Evolutionary conservation across 2,888 invertebrate species (phyloP), one percentile per base, ranked within the genome.

Genomic region (Drosophila monieri): DNA sequence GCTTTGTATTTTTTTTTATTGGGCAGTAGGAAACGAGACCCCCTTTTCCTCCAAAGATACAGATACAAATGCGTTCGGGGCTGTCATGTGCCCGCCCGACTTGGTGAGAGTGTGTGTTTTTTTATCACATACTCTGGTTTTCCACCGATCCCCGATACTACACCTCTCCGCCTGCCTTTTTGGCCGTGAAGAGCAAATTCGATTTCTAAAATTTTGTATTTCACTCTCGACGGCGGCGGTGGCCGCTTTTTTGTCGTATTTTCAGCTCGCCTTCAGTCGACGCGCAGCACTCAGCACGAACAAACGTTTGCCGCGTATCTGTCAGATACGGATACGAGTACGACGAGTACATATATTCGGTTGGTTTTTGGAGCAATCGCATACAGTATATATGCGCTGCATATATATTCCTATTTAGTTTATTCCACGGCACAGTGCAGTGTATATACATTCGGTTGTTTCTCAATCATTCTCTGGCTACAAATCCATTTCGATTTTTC

Each of bases 241-340:
- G 32, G 23, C 56, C 67, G 62, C 69, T 58, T 85, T 70, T 60
- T 76, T 74, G 78, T 68, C 69, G 80, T 60, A 48, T 30, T 60
- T 60, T 60, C 61, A 51, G 77, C 80, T 60, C 60, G 60, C 59
- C 27, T 61, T 61, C 76, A 85, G 88, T 85, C 85, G 88, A 88
- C 88, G 87, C 88, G 88, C 75, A 88, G 85, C 87, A 81, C 79
- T 85, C 84, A 85, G 80, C 86, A 75, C 88, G 84, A 86, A 74
- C 85, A 80, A 78, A 61, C 85, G 85, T 74, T 73, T 66, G 76
- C 67, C 81, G 76, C 77, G 88, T 88, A 88, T 88, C 84, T 69
- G 61, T 58, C 67, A 78, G 86, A 88, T 85, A 85, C 88, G 80
- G 64, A 61, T 61, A 61, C 61, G 61, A 61, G 47, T 72, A 71